These are phyloP conservation scores for Marmota flaviventris DNA, from an alignment of 2,113 vertebrate species.

Conservation along the genomic window DNA sequence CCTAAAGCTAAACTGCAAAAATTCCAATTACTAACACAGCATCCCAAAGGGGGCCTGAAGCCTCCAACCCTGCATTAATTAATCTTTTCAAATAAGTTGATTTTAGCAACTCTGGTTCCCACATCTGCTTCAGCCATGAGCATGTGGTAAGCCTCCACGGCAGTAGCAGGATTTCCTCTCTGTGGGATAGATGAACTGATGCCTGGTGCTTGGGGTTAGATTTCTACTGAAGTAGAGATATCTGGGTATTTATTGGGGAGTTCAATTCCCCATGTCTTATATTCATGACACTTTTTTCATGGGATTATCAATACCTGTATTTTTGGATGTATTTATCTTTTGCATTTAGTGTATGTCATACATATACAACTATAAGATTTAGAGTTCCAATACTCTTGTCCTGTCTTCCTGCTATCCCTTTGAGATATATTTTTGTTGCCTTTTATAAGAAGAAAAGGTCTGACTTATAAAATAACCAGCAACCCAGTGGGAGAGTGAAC, in stretches of 20 bases:
- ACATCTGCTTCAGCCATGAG: not conserved
- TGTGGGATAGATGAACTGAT: not conserved
- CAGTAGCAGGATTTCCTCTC: not conserved
- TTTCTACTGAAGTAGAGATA: not conserved
- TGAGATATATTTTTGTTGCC: not conserved
- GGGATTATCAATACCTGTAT: not conserved
- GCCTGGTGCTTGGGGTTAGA: not conserved
- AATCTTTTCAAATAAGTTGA: not conserved
- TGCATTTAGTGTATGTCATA: not conserved
- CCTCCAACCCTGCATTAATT: not conserved
- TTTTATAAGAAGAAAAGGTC: slow-evolving; percentile 26
- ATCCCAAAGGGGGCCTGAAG: not conserved
- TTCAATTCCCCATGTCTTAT: not conserved
- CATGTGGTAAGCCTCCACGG: not conserved
- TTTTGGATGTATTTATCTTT: not conserved
- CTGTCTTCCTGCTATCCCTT: not conserved
- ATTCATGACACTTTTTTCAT: not conserved
- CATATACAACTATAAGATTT: not conserved
- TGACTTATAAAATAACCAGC: slow-evolving; percentile 39
- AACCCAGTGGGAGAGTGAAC: not conserved
- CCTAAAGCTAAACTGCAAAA: slow-evolving; percentile 16
- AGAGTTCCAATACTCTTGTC: not conserved
- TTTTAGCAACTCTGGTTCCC: slow-evolving; percentile 31
- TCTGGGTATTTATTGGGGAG: not conserved
- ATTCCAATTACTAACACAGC: not conserved